Evolutionary conservation across 2,888 invertebrate genomes (phyloP).

Genomic region (Vannuccia rotundouncinata): DNA sequence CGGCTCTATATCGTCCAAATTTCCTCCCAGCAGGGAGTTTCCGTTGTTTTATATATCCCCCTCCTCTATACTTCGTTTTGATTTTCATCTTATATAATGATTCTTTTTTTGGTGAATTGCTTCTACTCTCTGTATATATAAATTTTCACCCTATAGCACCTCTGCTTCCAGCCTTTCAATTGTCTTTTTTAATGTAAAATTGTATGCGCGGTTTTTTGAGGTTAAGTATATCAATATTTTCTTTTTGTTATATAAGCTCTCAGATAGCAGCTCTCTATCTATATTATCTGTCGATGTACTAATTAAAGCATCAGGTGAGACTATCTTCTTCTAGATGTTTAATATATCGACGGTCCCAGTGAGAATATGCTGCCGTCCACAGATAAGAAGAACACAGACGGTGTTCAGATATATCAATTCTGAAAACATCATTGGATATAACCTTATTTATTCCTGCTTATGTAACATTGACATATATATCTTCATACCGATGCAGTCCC

Average conservation of each 20-base stretch:
- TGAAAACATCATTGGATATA: too few relatives aligned
- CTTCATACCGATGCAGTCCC: too few relatives aligned
- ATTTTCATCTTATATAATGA: background rate
- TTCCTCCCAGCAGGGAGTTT: background rate
- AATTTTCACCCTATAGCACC: too few relatives aligned
- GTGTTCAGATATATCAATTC: too few relatives aligned
- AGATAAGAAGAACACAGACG: too few relatives aligned
- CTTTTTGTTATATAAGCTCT: background rate
- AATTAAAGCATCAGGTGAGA: background rate
- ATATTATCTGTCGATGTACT: background rate
- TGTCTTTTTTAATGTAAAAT: background rate
- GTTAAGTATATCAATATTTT: background rate
- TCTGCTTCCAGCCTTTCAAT: background rate
- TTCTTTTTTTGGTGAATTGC: background rate
- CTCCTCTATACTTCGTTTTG: background rate
- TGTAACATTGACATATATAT: too few relatives aligned
- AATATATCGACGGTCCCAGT: too few relatives aligned
- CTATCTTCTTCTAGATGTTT: background rate
- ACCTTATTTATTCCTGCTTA: too few relatives aligned
- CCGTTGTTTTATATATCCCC: background rate
- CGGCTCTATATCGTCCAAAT: background rate
- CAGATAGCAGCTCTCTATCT: too few relatives aligned
- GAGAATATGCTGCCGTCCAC: too few relatives aligned
- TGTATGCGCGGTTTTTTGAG: background rate
- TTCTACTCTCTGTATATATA: too few relatives aligned